phyloP scores from a whole-genome alignment of 2,113 vertebrate genomes.

The Sitta europaea region DNA sequence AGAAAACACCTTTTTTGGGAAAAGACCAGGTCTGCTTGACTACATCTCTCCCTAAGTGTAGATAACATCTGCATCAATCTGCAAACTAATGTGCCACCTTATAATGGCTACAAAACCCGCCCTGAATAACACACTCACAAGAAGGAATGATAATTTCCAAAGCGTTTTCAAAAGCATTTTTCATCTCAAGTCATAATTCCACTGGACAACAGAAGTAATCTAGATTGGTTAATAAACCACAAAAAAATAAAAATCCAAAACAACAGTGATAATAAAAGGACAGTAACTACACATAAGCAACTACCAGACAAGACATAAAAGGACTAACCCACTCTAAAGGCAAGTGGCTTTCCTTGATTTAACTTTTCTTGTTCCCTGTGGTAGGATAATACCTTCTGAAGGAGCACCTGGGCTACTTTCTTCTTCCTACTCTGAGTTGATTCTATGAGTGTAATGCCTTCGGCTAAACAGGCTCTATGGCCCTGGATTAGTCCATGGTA shows the following conservation, averaged over 20 bases:
- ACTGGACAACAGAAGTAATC: background rate
- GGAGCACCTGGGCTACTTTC: slow-evolving; percentile 88
- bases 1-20: background rate
- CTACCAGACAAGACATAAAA: slow-evolving; percentile 36
- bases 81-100: background rate
- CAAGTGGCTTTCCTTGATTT: slow-evolving; percentile 84
- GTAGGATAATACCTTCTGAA: slow-evolving; percentile 88
- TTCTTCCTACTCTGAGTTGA: slow-evolving; percentile 89
- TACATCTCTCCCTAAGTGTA: background rate
- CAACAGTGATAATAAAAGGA: background rate
- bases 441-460: slow-evolving; percentile 94
- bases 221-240: background rate
- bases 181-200: background rate
- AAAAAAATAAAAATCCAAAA: background rate
- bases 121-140: background rate
- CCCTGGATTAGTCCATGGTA: slow-evolving; percentile 83
- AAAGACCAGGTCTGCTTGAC: background rate
- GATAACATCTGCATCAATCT: background rate
- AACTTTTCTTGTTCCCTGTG: slow-evolving; percentile 81
- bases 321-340: slow-evolving; percentile 95
- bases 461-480: slow-evolving; percentile 87
- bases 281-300: background rate
- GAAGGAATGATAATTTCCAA: background rate
- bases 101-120: background rate
- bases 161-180: background rate